These are phyloP conservation scores for Chiloscyllium plagiosum DNA, from an alignment of 2,113 vertebrate genomes.

Conservation along the genomic window DNA sequence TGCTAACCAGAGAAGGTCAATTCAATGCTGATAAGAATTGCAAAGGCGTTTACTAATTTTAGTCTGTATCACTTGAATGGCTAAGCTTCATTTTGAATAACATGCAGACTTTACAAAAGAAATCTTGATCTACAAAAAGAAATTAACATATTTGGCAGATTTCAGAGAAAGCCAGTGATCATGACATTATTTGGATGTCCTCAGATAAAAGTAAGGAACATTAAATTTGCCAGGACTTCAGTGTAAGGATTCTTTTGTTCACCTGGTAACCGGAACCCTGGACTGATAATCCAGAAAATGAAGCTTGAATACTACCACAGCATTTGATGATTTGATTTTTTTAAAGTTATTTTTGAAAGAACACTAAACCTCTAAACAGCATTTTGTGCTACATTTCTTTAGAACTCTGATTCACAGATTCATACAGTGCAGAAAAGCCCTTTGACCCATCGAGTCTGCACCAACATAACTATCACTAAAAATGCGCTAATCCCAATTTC, in stretches of 20 bases:
- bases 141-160: not conserved
- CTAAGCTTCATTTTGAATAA: not conserved
- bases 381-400: not conserved
- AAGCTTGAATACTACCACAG: not conserved
- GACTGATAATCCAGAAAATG: not conserved
- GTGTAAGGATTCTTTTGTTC: not conserved
- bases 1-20: too few relatives aligned
- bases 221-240: not conserved
- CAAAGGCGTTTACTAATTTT: too few relatives aligned
- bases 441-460: too few relatives aligned
- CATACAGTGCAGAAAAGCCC: too few relatives aligned
- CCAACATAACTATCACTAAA: too few relatives aligned
- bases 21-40: too few relatives aligned
- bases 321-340: not conserved
- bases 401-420: not conserved
- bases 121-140: not conserved
- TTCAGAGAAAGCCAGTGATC: not conserved
- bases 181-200: not conserved
- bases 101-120: not conserved
- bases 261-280: not conserved
- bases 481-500: too few relatives aligned
- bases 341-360: not conserved
- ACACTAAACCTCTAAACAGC: not conserved
- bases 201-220: not conserved
- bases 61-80: not conserved